Conservation (phyloP, 2,797 vertebrate species). For the Crocodylus rhombifer region DNA sequence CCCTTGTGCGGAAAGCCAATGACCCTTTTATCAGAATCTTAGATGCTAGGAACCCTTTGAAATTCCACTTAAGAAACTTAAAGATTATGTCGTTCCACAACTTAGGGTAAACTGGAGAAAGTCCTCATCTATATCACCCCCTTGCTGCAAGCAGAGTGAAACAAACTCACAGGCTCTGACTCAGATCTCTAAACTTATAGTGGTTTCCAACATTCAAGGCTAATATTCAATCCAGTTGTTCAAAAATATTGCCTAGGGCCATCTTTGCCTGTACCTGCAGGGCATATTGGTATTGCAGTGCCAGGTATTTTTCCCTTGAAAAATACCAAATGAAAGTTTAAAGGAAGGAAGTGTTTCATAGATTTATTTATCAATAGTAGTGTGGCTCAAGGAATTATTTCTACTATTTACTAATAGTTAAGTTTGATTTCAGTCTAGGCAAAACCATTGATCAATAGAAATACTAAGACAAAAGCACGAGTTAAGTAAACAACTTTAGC, state of each 20-base stretch:
- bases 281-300: background rate
- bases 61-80: background rate
- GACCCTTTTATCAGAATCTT: background rate
- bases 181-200: background rate
- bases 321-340: slow-evolving; percentile 4
- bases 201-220: background rate
- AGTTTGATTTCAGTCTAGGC: slow-evolving; percentile 47
- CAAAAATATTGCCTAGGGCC: accelerated
- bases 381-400: background rate
- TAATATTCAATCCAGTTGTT: background rate
- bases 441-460: slow-evolving; percentile 55
- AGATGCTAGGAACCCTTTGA: background rate
- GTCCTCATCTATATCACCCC: background rate
- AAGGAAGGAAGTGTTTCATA: slow-evolving; percentile 21
- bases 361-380: slow-evolving; percentile 47
- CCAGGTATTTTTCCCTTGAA: background rate
- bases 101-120: background rate
- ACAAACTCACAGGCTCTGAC: background rate
- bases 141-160: background rate
- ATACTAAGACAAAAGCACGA: background rate
- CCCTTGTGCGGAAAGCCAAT: slow-evolving; percentile 18
- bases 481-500: slow-evolving; percentile 72
- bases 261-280: background rate
- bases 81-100: background rate
- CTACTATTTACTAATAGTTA: slow-evolving; percentile 41